Conservation (phyloP, 2,797 vertebrate genomes). For the Aulostomus chinensis region DNA sequence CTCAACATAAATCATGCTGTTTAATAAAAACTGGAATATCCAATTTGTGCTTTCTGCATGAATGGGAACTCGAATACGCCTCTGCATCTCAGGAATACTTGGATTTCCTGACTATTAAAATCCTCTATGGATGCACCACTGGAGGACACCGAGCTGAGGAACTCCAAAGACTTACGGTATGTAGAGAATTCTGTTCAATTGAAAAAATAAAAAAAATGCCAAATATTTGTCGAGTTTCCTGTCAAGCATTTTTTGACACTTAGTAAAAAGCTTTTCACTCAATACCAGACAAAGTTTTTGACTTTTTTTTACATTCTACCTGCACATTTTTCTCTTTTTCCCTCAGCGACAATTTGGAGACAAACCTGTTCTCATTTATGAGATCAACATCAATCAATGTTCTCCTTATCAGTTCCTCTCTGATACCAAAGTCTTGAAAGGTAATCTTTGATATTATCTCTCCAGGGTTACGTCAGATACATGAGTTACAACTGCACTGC, state of each 20-base stretch:
- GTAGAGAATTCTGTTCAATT: too few relatives aligned
- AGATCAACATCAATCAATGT: slow-evolving; percentile 33
- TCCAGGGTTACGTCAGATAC: too few relatives aligned
- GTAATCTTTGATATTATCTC: slow-evolving; percentile 24
- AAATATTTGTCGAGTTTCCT: too few relatives aligned
- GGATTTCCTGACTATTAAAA: slow-evolving; percentile 56
- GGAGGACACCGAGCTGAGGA: slow-evolving; percentile 19
- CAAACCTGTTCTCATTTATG: slow-evolving; percentile 57
- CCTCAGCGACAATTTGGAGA: slow-evolving; percentile 33
- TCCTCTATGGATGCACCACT: slow-evolving; percentile 47
- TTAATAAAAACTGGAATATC: too few relatives aligned
- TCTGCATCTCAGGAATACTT: slow-evolving; percentile 35
- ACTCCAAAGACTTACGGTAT: slow-evolving; percentile 40
- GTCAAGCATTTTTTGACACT: too few relatives aligned
- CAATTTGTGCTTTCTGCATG: neutral
- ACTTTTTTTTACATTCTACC: neutral
- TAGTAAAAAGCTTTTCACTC: too few relatives aligned
- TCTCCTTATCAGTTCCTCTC: slow-evolving; percentile 29
- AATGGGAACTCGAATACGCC: neutral
- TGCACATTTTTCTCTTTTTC: neutral
- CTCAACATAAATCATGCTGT: too few relatives aligned
- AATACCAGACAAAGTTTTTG: neutral
- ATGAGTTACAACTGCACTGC: too few relatives aligned
- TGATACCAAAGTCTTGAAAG: slow-evolving; percentile 36
- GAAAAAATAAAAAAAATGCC: too few relatives aligned